These are phyloP conservation scores for Dromius quadrimaculatus DNA, from an alignment of 2,888 invertebrate species.

Conservation along the genomic window DNA sequence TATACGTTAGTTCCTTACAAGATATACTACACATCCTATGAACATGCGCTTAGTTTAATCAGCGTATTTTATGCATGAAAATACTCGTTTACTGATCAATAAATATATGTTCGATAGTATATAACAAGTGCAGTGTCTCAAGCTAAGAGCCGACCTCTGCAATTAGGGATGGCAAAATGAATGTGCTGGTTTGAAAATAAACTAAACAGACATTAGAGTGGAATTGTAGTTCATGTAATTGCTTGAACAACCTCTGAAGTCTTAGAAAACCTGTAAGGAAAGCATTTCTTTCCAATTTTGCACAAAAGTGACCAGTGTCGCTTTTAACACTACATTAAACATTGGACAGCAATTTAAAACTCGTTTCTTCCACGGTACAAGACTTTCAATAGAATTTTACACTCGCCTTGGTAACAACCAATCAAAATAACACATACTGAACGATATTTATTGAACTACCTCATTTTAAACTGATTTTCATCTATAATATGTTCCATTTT, in stretches of 20 bases:
- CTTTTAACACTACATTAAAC: slow-evolving; percentile 13
- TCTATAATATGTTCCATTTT: no score
- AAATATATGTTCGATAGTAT: slow-evolving; percentile 44
- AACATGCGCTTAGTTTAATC: slow-evolving; percentile 46
- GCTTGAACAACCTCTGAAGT: slow-evolving; percentile 37
- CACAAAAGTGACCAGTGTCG: neutral
- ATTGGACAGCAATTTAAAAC: slow-evolving; percentile 4
- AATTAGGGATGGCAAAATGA: slow-evolving; percentile 48
- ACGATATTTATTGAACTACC: no score
- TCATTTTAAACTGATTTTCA: no score
- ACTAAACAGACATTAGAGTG: slow-evolving; percentile 47
- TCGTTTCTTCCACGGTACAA: slow-evolving; percentile 20
- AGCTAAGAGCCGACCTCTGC: slow-evolving; percentile 44
- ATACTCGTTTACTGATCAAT: slow-evolving; percentile 50
- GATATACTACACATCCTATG: slow-evolving; percentile 45
- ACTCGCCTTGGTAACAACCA: no score
- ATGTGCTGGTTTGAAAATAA: slow-evolving; percentile 51
- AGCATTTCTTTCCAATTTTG: slow-evolving; percentile 33
- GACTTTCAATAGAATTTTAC: no score
- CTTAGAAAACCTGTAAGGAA: slow-evolving; percentile 37
- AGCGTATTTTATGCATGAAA: slow-evolving; percentile 51
- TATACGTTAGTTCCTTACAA: slow-evolving; percentile 34
- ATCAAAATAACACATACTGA: no score
- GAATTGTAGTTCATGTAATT: slow-evolving; percentile 48
- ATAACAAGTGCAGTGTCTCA: slow-evolving; percentile 49